A percentile compares a stretch with the other conserved stretches of the same genome.
These are phyloP conservation scores for Notarius lentiginosus DNA, from an alignment of 2,113 vertebrate species.

Conservation along the genomic window DNA sequence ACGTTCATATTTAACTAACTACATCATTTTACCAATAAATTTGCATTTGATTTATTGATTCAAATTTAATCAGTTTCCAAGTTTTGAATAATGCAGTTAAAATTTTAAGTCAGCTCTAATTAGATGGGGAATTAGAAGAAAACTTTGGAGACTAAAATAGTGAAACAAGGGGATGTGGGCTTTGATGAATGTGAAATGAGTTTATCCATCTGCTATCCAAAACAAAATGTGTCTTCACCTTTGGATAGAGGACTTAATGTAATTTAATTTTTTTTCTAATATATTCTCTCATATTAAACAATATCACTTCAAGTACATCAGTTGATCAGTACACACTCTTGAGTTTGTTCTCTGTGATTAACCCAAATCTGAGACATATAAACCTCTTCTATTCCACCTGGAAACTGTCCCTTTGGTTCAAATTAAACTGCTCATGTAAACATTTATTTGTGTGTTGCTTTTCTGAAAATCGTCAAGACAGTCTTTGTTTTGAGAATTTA, in stretches of 20 bases:
- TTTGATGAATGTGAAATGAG: slow-evolving; percentile 4
- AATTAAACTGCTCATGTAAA: neutral
- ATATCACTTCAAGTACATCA: neutral
- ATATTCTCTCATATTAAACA: neutral
- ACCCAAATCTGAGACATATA: neutral
- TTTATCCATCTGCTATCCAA: neutral
- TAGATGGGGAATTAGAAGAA: neutral
- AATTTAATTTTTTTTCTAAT: neutral
- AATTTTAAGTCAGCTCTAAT: neutral
- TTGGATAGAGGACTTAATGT: neutral
- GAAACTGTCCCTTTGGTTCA: neutral
- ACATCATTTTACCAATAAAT: neutral
- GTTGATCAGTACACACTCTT: neutral
- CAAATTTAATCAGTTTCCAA: neutral
- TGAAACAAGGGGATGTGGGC: neutral
- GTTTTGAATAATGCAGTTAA: neutral
- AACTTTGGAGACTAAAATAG: neutral
- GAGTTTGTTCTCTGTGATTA: neutral
- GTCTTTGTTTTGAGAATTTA: neutral
- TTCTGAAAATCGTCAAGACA: neutral
- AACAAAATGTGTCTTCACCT: neutral
- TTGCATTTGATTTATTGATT: neutral
- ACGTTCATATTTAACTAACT: neutral
- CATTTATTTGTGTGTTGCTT: neutral
- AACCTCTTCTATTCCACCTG: neutral